These are phyloP conservation scores for Trachythela sp. DNA, from an alignment of 64 coral and sea anemone genomes.

Conservation along the genomic window DNA sequence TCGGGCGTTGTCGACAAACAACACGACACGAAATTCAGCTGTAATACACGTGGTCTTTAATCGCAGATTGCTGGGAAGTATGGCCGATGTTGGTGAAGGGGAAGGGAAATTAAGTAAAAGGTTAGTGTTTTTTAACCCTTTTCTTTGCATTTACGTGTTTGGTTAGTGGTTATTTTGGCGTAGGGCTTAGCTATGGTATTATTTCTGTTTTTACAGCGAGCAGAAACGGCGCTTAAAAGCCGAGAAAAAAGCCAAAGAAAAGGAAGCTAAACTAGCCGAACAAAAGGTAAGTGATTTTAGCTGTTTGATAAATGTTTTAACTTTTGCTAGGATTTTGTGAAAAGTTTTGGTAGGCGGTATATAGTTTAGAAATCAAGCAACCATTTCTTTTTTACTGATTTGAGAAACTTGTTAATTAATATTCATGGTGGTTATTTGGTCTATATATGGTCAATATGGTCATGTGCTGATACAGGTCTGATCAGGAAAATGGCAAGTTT, in stretches of 20 bases:
- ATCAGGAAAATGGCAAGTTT: too few species aligned
- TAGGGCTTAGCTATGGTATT: neutral
- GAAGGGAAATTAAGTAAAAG: slow-evolving; percentile 89
- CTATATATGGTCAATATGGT: too few species aligned
- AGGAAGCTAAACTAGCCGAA: slow-evolving; percentile 67
- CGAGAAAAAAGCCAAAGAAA: slow-evolving; percentile 95
- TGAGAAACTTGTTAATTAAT: too few species aligned
- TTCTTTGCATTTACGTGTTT: neutral
- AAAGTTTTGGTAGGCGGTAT: too few species aligned
- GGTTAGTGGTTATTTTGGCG: neutral
- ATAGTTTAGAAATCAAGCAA: too few species aligned
- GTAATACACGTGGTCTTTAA: neutral
- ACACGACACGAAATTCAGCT: neutral
- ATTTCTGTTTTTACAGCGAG: slow-evolving; percentile 47
- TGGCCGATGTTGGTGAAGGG: slow-evolving; percentile 65
- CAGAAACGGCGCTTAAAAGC: slow-evolving; percentile 83
- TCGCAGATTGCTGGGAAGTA: neutral
- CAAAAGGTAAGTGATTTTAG: slow-evolving; percentile 40
- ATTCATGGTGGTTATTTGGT: neutral
- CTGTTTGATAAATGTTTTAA: neutral
- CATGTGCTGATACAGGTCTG: too few species aligned
- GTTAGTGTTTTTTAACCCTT: slow-evolving; percentile 33
- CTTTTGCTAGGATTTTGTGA: too few species aligned
- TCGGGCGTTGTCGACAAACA: neutral
- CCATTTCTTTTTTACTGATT: too few species aligned